Base-by-base conservation (phyloP, 2,888 invertebrate genomes). In the Spilosoma lubricipeda region DNA sequence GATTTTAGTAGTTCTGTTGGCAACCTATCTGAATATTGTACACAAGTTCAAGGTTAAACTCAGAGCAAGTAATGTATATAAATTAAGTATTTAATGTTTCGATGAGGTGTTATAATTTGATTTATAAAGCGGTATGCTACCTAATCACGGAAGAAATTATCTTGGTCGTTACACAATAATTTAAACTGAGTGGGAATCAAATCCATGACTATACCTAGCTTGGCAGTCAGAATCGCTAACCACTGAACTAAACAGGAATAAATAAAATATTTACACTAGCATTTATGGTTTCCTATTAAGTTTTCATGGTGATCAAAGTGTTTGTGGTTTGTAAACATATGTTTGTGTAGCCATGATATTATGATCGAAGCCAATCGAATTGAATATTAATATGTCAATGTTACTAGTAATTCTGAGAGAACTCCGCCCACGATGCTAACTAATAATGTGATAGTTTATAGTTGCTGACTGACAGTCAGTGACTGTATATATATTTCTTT, bases 321-420 rank as follows among this genome's bases (percentile, higher is more conserved):
- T 71, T 48, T 39, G 33, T 66, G 7, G 66, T 52, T 52, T 52
- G 48, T 66, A 20, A 39, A 27, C 56, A 66, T 30, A 66, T n/a
- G n/a, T n/a, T n/a, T n/a, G n/a, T n/a, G n/a, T n/a, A 39, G 33
- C 13, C 23, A 4, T 18, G 15, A 36, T 65, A 65, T 65, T 65
- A 71, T 65, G 65, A 65, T 71, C 65, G 48, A 64, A 64, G 64
- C 45, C n/a, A 64, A 66, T 63, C 48, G 11, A 42, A 70, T 70
- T 20, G 66, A 74, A 70, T 74, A 70, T 74, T 74, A 70, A 74
- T 67, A 59, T 33, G 42, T 67, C 56, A 48, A 66, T 70, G 56
- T 70, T 63, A 59, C n/a, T 56, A 56, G 23, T n/a, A 64, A 45
- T 71, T 70, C 36, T 59, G n/a, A 27, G 59, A 71, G 75, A 64